Conservation (phyloP, 2,113 vertebrate species). For the Choloepus hoffmanni region DNA sequence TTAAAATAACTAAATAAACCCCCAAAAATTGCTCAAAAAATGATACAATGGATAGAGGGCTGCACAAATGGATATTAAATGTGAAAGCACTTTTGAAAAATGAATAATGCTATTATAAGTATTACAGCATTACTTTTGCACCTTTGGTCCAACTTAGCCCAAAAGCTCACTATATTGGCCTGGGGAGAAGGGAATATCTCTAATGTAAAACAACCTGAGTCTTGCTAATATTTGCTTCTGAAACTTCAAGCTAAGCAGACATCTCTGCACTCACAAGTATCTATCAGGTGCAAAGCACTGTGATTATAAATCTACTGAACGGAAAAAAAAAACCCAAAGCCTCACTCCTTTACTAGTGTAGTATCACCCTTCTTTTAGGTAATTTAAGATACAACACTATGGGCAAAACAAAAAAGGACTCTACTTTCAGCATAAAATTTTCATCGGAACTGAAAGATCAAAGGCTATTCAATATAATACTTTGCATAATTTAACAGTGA, state of each 20-base stretch:
- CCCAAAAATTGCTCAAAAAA: background rate
- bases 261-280: background rate
- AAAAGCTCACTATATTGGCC: background rate
- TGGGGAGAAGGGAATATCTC: background rate
- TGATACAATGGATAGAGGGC: background rate
- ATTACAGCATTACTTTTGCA: background rate
- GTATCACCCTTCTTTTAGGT: background rate
- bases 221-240: background rate
- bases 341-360: background rate
- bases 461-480: background rate
- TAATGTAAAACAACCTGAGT: background rate
- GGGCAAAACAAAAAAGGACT: background rate
- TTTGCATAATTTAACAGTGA: background rate
- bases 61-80: background rate
- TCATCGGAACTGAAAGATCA: background rate
- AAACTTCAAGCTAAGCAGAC: slow-evolving; percentile 2
- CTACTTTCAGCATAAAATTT: background rate
- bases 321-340: background rate
- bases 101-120: background rate
- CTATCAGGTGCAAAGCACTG: background rate
- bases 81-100: slow-evolving; percentile 24
- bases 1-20: slow-evolving; percentile 18
- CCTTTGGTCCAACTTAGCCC: background rate
- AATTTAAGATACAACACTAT: background rate
- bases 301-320: background rate